Evolutionary conservation across 2,113 vertebrate genomes (phyloP).

Genomic region (Pelobates fuscus): DNA sequence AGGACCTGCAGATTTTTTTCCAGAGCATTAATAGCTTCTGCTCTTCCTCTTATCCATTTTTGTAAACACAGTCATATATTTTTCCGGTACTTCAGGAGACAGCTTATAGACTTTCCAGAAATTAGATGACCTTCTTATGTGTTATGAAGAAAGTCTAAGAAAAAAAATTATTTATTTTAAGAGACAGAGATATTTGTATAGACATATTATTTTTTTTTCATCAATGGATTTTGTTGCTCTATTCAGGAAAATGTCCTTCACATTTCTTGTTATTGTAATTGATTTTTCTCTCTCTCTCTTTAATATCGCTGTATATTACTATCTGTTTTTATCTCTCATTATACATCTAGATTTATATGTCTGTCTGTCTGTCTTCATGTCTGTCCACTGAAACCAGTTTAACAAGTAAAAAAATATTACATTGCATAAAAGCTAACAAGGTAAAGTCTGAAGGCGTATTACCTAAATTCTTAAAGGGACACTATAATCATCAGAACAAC

Average conservation of each 20-base stretch:
- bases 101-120: conserved; percentile 6
- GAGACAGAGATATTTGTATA: not conserved
- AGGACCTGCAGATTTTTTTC: not conserved
- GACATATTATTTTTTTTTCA: not conserved
- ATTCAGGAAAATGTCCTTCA: too few species aligned
- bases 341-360: too few species aligned
- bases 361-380: too few species aligned
- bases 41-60: conserved; percentile 1
- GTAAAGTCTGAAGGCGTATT: too few species aligned
- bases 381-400: too few species aligned
- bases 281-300: too few species aligned
- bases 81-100: conserved; percentile 9
- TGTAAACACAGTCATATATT: conserved; percentile 23
- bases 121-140: conserved; percentile 15
- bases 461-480: too few species aligned
- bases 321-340: too few species aligned
- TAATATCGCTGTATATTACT: too few species aligned
- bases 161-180: conserved; percentile 3
- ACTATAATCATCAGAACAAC: too few species aligned
- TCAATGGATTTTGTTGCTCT: not conserved
- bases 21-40: not conserved
- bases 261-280: not conserved
- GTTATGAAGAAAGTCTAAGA: not conserved
- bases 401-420: too few species aligned
- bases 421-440: too few species aligned